Percentiles rank a stretch among this genome's conserved stretches.
Conservation (phyloP, 2,113 vertebrate species). For the Siniperca chuatsi region DNA sequence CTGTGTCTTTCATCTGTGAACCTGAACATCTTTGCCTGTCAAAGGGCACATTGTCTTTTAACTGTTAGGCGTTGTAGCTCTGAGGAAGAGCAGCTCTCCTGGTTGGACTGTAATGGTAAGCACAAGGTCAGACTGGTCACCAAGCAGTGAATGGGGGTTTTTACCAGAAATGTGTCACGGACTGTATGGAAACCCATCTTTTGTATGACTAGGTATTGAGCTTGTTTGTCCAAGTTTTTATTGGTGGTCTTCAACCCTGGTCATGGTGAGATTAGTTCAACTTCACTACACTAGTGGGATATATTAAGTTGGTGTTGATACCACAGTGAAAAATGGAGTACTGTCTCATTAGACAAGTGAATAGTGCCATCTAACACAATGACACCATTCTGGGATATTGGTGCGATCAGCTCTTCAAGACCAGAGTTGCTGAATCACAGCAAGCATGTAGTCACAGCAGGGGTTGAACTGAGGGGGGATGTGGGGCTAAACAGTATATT, state of each 20-base stretch:
- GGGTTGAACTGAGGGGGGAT: constrained; percentile 74
- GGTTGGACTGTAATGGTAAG: constrained; percentile 84
- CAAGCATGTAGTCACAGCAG: constrained; percentile 55
- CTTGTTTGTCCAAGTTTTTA: constrained; percentile 36
- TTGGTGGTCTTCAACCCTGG: constrained; percentile 79
- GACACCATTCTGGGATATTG: constrained; percentile 30
- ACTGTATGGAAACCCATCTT: constrained; percentile 36
- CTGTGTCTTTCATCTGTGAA: constrained; percentile 66
- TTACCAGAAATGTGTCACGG: constrained; percentile 24
- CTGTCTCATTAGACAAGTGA: constrained; percentile 47
- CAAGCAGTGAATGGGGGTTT: constrained; percentile 44
- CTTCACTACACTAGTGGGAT: constrained; percentile 20
- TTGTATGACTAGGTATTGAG: constrained; percentile 28
- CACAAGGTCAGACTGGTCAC: constrained; percentile 78
- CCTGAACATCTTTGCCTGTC: constrained; percentile 78
- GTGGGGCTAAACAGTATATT: constrained; percentile 88
- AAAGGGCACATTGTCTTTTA: constrained; percentile 76
- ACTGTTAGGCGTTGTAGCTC: constrained; percentile 78
- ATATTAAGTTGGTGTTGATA: constrained; percentile 23
- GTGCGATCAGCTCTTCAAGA: constrained; percentile 68
- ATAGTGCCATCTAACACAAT: constrained; percentile 32
- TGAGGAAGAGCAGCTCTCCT: constrained; percentile 80
- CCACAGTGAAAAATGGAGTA: constrained; percentile 12
- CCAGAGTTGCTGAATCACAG: constrained; percentile 79
- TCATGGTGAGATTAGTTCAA: constrained; percentile 68